Conservation (phyloP, 2,113 vertebrate species). For the Petaurus breviceps region DNA sequence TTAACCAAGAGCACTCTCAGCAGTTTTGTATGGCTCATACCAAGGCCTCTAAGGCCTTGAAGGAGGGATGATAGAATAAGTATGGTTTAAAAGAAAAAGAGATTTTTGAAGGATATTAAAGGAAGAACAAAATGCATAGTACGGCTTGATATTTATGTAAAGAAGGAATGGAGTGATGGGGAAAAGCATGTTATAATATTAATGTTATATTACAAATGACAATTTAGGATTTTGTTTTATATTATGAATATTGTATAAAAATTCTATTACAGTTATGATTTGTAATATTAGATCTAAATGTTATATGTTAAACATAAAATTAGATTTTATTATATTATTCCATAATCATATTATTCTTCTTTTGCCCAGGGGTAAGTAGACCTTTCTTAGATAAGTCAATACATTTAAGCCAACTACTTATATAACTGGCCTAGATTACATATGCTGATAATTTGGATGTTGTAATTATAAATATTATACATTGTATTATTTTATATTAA, state of each 20-base stretch:
- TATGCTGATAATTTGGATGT: neutral
- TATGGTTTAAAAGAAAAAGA: neutral
- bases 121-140: neutral
- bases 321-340: neutral
- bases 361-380: accelerated
- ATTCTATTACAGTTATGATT: too few species aligned
- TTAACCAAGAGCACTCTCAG: neutral
- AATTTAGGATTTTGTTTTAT: too few species aligned
- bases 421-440: neutral
- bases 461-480: neutral
- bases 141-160: neutral
- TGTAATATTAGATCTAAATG: neutral
- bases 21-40: neutral
- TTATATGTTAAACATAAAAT: neutral
- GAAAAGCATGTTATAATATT: neutral
- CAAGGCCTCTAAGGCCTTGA: neutral
- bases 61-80: neutral
- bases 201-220: too few species aligned
- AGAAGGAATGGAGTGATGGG: neutral
- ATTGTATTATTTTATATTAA: neutral
- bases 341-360: neutral
- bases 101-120: neutral
- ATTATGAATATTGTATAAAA: too few species aligned
- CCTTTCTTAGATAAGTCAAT: neutral
- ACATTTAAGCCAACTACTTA: neutral